These are phyloP conservation scores for Drosophila equinoxialis DNA, from an alignment of 1,140 invertebrate genomes.

Conservation along the genomic window DNA sequence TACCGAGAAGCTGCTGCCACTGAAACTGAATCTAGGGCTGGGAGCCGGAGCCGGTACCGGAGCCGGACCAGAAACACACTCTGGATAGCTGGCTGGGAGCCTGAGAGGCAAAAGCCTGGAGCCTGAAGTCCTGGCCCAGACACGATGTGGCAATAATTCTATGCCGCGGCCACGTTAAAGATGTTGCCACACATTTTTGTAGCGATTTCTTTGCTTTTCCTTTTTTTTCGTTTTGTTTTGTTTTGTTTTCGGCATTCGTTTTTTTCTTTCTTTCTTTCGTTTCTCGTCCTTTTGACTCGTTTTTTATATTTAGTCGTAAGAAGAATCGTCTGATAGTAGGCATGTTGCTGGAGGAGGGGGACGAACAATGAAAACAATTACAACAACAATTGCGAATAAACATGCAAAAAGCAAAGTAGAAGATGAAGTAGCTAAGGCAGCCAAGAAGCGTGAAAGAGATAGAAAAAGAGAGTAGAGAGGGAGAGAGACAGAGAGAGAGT, in stretches of 20 bases:
- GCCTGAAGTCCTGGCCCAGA: background rate
- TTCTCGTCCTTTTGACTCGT: conserved; percentile 1
- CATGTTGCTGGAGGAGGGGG: background rate
- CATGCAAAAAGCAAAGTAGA: conserved; percentile 80
- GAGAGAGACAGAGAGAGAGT: conserved; percentile 11
- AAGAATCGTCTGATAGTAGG: conserved; percentile 3
- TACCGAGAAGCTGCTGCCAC: conserved; percentile 29
- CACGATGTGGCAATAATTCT: conserved; percentile 66
- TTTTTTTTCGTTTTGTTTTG: conserved; percentile 17
- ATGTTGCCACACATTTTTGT: conserved; percentile 79
- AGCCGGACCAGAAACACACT: too few relatives aligned
- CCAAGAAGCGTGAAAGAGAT: background rate
- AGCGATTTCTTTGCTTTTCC: conserved; percentile 47
- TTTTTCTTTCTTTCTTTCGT: conserved; percentile 44
- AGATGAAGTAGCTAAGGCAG: conserved; percentile 69
- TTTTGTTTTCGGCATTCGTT: conserved; percentile 19
- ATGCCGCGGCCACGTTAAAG: conserved; percentile 77
- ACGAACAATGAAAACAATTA: conserved; percentile 79
- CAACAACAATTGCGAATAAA: conserved; percentile 82
- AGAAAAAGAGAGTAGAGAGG: conserved; percentile 5
- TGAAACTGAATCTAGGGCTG: conserved; percentile 18
- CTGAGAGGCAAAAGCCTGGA: conserved; percentile 1
- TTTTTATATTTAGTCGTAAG: conserved; percentile 13
- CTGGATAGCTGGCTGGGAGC: background rate
- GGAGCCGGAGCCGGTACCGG: background rate